Base-by-base conservation (phyloP, 1,140 invertebrate genomes). In the Portunus trituberculatus region DNA sequence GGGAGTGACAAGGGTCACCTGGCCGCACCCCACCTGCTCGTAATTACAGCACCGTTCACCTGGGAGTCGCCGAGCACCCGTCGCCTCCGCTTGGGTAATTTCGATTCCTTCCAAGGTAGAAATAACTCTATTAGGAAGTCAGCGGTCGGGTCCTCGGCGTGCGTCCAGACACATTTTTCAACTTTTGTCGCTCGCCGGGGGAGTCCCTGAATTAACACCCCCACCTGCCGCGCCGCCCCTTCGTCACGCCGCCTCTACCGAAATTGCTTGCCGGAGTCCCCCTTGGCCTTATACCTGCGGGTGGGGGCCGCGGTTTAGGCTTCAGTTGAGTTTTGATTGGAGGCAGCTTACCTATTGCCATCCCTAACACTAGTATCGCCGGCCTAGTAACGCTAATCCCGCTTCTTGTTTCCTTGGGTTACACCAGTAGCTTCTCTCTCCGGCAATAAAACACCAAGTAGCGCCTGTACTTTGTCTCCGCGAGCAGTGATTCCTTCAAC, bases 71-170 rank as follows among this genome's bases (percentile, higher is more conserved):
- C 87, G 52, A 10, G 86, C n/a, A 39, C 12, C 48, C 52, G 32
- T 31, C 67, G 52, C 86, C 93, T 20, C 25, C 28, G 32, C 93
- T 86, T 0, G 16, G 48, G 88, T 84, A 28, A 90, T 46, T 82
- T 52, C 39, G 93, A 91, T 84, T n/a, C 87, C 45, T 28, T 90
- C 84, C 32, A 59, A 59, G 31, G 88, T 94, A 89, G 91, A 94
- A 94, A 94, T 94, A 94, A 94, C 93, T 94, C 67, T 84, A 91
- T 94, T 91, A 94, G 59, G 25, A 28, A 84, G 39, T 94, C 52
- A 46, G 88, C 93, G 93, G 87, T 82, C 25, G 12, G 59, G 52
- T 94, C 93, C 93, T 28, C 14, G 16, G 88, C 52, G 16, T 28
- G 28, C 67, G 12, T 45, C 48, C 29, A 94, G 84, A 76, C 86